Evolutionary conservation across 1,140 invertebrate genomes (phyloP).

Genomic region (Planococcus citri): DNA sequence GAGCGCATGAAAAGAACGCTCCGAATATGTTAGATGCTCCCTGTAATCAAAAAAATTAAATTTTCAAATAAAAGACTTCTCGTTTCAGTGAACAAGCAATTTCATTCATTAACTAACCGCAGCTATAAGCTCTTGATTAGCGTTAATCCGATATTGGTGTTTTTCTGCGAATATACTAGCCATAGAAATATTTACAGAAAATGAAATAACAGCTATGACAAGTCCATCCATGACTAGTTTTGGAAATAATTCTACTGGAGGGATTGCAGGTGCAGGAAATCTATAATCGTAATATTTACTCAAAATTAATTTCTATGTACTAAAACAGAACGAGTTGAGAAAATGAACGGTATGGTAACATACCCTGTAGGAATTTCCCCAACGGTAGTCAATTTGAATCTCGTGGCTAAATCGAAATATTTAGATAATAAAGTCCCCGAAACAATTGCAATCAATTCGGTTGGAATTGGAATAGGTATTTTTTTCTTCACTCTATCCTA

Average conservation of each 20-base stretch:
- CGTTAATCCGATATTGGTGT: slow-evolving; percentile 70
- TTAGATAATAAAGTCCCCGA: slow-evolving; percentile 55
- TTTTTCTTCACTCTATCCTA: slow-evolving; percentile 45
- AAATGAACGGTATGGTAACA: not conserved
- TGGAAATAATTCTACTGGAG: slow-evolving; percentile 42
- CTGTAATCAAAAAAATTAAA: slow-evolving; percentile 28
- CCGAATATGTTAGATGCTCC: slow-evolving; percentile 63
- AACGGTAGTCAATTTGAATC: slow-evolving; percentile 23
- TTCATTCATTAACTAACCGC: slow-evolving; percentile 38
- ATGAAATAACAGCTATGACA: slow-evolving; percentile 75
- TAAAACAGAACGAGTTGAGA: no score
- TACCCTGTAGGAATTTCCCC: slow-evolving; percentile 22
- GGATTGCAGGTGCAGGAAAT: slow-evolving; percentile 43
- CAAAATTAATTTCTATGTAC: no score
- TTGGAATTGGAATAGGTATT: slow-evolving; percentile 43
- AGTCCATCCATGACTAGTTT: slow-evolving; percentile 47
- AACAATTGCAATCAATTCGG: slow-evolving; percentile 70
- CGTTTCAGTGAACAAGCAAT: not conserved
- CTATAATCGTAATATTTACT: slow-evolving; percentile 32
- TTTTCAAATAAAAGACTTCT: not conserved
- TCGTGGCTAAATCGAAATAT: slow-evolving; percentile 22
- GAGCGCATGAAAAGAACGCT: slow-evolving; percentile 73
- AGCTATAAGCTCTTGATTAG: slow-evolving; percentile 79
- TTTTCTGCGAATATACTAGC: slow-evolving; percentile 81
- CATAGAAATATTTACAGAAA: slow-evolving; percentile 86